Evolutionary conservation across 2,888 invertebrate species (phyloP).

Genomic region (Entomobrya multifasciata): DNA sequence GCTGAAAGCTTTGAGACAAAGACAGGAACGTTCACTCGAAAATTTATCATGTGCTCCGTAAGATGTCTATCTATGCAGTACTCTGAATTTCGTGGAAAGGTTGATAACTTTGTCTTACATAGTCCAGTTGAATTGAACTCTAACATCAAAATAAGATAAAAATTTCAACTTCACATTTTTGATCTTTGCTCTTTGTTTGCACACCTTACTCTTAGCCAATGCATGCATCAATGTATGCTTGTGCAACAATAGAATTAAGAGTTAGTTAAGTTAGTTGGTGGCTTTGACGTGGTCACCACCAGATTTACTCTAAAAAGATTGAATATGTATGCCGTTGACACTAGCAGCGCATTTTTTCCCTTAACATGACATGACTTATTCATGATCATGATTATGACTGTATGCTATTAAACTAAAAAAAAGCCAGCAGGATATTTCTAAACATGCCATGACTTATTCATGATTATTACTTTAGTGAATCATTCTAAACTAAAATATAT

Average conservation of each 20-base stretch:
- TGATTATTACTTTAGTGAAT: not conserved
- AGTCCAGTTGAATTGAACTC: no score
- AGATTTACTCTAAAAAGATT: not conserved
- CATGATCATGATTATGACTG: constrained; percentile 41
- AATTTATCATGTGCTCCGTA: no score
- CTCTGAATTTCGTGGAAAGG: no score
- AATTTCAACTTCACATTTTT: no score
- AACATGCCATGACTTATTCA: constrained; percentile 33
- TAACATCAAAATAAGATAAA: no score
- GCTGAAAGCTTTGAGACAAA: no score
- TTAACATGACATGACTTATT: constrained; percentile 34
- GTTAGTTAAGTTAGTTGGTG: not conserved
- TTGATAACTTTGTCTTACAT: no score
- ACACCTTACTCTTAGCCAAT: no score
- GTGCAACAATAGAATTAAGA: not conserved
- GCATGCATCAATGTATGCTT: not conserved
- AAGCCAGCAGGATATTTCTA: not conserved
- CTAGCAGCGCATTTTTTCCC: not conserved
- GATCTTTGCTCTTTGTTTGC: no score
- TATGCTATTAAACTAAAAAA: not conserved
- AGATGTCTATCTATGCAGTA: no score
- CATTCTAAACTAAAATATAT: not conserved
- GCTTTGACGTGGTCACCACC: constrained; percentile 14
- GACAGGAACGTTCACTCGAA: no score
- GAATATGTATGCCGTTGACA: not conserved